phyloP scores from a whole-genome alignment of 2,888 invertebrate genomes.

The Dryococelus australis region DNA sequence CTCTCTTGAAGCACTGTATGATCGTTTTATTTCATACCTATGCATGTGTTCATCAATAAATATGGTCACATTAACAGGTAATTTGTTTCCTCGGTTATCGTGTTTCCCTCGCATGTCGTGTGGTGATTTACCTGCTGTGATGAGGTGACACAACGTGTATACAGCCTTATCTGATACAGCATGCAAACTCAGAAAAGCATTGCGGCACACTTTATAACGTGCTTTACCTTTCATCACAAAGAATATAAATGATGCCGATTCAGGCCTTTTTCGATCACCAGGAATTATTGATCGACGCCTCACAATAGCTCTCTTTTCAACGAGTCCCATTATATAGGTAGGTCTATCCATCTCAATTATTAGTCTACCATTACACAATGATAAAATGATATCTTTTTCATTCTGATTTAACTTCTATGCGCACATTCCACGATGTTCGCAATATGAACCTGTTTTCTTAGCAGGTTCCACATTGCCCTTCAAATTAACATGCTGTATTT shows the following conservation, averaged over 20 bases:
- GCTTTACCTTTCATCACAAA: background rate
- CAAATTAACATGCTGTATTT: background rate
- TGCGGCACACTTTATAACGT: background rate
- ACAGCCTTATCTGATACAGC: background rate
- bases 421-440: background rate
- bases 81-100: background rate
- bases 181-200: background rate
- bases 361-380: background rate
- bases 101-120: background rate
- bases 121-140: background rate
- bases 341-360: background rate
- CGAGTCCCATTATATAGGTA: background rate
- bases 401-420: background rate
- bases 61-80: background rate
- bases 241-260: background rate
- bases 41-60: background rate
- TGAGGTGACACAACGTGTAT: background rate
- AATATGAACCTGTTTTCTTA: background rate
- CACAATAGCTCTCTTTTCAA: background rate
- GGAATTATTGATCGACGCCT: background rate
- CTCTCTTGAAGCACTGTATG: background rate
- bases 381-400: background rate
- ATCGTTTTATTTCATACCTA: background rate
- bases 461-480: background rate
- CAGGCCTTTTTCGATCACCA: background rate